These are phyloP conservation scores for Tetropium fuscum DNA, from an alignment of 2,888 invertebrate species.

Conservation along the genomic window DNA sequence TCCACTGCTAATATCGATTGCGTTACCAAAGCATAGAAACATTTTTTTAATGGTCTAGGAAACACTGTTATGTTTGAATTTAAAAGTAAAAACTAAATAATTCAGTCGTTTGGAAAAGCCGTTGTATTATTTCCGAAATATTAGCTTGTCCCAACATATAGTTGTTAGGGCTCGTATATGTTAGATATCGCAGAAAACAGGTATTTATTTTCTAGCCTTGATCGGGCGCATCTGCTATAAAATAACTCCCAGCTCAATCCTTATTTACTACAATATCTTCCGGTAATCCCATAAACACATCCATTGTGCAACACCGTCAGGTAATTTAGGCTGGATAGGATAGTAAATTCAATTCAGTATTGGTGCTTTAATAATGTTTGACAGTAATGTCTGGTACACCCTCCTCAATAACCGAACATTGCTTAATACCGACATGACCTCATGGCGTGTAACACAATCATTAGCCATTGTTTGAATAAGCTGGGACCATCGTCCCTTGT, in stretches of 20 bases:
- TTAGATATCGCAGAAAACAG: no score
- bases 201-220: no score
- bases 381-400: slow-evolving; percentile 55
- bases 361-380: slow-evolving; percentile 56
- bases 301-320: slow-evolving; percentile 41
- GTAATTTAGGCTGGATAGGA: slow-evolving; percentile 41
- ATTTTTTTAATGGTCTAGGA: no score
- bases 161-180: no score
- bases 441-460: slow-evolving; percentile 60
- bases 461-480: slow-evolving; percentile 58
- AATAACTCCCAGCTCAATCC: slow-evolving; percentile 22
- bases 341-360: slow-evolving; percentile 47
- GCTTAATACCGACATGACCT: slow-evolving; percentile 61
- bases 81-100: no score
- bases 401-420: slow-evolving; percentile 58
- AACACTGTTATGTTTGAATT: no score
- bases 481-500: slow-evolving; percentile 31
- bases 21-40: no score
- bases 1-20: no score
- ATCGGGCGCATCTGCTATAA: slow-evolving; percentile 17
- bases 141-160: no score
- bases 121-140: no score
- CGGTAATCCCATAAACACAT: slow-evolving; percentile 49
- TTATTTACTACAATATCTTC: slow-evolving; percentile 38
- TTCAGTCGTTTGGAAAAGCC: no score